Evolutionary conservation across 2,797 vertebrate species (phyloP), one percentile per base, ranked within the genome.

Genomic region (Pelodytes ibericus): DNA sequence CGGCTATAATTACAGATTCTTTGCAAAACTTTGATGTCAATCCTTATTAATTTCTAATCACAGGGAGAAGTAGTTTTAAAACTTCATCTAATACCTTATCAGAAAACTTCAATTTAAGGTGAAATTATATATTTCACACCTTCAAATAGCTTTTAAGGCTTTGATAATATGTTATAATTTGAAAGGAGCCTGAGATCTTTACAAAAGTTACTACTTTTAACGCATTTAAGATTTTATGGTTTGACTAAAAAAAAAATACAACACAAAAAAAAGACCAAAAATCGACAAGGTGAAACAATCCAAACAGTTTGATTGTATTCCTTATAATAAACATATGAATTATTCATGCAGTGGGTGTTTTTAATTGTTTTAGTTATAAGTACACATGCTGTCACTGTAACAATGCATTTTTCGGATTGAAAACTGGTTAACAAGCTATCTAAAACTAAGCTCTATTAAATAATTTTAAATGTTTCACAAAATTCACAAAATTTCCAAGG

Each of bases 1-100:
- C 80, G 83, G 72, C 77, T 89, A 81, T 90, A 93, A 94, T 94
- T 93, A 90, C 77, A 87, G 81, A 84, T 88, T 88, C 84, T 87
- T 87, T 88, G 81, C 80, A 88, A 89, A 90, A 89, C 81, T 80
- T 81, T 85, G 53, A 44, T 87, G 91, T 88, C 92, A 93, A 84
- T 93, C 88, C 87, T 92, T 90, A 92, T 93, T 91, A 93, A 90
- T 90, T 88, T 87, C 84, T 87, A 89, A 89, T 90, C 83, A 87
- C 79, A 87, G 74, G 51, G 80, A 69, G 81, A 87, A 86, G 71
- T 73, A 83, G 77, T 67, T 89, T 90, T 81, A 84, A 85, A 89
- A 89, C 51, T 85, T 80, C 67, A 77, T 84, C 84, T 83, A 39
- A 81, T 83, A 82, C 75, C 78, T 75, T 81, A 67, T 25, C 67